Evolutionary conservation across 2,797 vertebrate genomes (phyloP).

Genomic region (Corythornis leucogaster): DNA sequence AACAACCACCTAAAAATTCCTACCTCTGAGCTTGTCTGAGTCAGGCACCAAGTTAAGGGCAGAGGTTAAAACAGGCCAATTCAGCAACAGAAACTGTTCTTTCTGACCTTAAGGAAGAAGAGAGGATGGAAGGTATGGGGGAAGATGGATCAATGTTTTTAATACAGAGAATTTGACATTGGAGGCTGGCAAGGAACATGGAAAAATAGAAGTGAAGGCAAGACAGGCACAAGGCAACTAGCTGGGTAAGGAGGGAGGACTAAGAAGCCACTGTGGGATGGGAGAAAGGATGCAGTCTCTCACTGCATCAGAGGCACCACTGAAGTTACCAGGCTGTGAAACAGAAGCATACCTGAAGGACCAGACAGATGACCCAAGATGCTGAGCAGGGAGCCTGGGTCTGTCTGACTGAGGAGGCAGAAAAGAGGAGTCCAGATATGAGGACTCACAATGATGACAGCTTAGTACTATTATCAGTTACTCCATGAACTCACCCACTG

Average conservation of each 20-base stretch:
- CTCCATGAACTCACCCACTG: not conserved
- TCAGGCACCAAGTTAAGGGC: not conserved
- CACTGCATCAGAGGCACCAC: not conserved
- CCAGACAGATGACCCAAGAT: accelerated
- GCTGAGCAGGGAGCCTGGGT: not conserved
- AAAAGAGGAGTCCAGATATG: not conserved
- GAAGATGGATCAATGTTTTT: not conserved
- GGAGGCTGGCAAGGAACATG: not conserved
- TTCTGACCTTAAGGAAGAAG: not conserved
- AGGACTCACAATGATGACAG: not conserved
- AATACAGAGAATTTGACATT: not conserved
- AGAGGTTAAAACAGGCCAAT: not conserved
- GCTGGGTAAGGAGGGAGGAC: not conserved
- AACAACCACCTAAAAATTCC: not conserved
- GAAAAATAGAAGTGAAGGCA: not conserved
- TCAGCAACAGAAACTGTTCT: not conserved
- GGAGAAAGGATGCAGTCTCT: not conserved
- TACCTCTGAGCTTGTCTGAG: not conserved
- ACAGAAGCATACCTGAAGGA: not conserved
- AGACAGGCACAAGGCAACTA: not conserved
- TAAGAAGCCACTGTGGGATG: not conserved
- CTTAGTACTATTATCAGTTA: not conserved
- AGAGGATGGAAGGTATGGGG: not conserved
- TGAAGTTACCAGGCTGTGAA: not conserved
- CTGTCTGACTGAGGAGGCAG: not conserved